A percentile compares a stretch with the other conserved stretches of the same genome.
Conservation (phyloP, 2,797 vertebrate genomes). For the Phyllotis vaccarum region DNA sequence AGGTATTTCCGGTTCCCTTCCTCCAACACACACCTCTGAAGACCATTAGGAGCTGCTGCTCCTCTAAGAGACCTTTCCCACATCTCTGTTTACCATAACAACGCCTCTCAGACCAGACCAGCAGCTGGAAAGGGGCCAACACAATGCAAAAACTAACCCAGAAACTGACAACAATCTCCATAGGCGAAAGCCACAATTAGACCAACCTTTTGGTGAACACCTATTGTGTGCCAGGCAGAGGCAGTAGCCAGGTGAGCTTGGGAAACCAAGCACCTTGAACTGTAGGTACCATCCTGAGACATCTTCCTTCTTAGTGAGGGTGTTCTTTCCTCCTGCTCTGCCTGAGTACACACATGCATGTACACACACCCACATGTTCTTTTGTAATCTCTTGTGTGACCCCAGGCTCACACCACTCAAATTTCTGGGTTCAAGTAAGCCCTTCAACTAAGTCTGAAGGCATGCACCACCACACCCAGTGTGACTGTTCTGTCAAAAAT, state of each 20-base stretch:
- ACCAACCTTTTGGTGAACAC: not conserved
- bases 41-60: not conserved
- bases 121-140: not conserved
- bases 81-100: not conserved
- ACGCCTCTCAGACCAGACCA: not conserved
- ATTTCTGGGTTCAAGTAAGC: not conserved
- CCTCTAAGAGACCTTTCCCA: not conserved
- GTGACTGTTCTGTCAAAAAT: not conserved
- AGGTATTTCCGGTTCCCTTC: not conserved
- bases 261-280: not conserved
- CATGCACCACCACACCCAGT: not conserved
- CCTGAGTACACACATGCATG: not conserved
- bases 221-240: not conserved
- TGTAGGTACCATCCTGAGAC: not conserved
- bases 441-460: not conserved
- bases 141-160: not conserved
- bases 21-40: not conserved
- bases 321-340: not conserved
- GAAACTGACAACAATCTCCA: not conserved
- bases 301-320: not conserved
- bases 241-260: not conserved
- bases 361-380: too few species aligned
- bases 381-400: not conserved
- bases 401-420: not conserved
- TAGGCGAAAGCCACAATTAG: not conserved